These are phyloP conservation scores for Drosophila littoralis DNA, from an alignment of 1,140 invertebrate genomes.

Conservation along the genomic window DNA sequence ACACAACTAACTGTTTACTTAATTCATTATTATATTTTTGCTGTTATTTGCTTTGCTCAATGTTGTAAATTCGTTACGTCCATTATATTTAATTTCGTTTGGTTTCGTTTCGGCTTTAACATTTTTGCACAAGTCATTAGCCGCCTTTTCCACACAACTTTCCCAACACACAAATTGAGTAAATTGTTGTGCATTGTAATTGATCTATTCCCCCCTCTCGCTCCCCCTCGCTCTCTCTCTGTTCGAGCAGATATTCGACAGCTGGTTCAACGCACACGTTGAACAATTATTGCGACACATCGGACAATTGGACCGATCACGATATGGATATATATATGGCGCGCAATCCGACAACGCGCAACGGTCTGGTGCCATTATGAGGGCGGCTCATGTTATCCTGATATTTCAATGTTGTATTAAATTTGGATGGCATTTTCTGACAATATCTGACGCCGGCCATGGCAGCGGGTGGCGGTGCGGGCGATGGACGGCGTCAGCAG, in stretches of 20 bases:
- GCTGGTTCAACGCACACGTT: conserved; percentile 91
- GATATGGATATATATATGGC: conserved; percentile 98
- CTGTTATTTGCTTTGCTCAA: conserved; percentile 9
- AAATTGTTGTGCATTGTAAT: conserved; percentile 22
- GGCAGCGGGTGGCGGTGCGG: conserved; percentile 16
- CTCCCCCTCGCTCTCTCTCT: background rate
- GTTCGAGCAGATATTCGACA: conserved; percentile 87
- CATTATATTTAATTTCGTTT: conserved; percentile 38
- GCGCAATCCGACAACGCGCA: conserved; percentile 93
- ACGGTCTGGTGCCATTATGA: conserved; percentile 93
- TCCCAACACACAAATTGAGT: conserved; percentile 25
- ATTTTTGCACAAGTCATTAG: conserved; percentile 39
- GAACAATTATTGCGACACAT: conserved; percentile 93
- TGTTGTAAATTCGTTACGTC: conserved; percentile 26
- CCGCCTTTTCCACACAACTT: conserved; percentile 22
- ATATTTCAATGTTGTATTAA: conserved; percentile 85
- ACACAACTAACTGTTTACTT: conserved; percentile 17
- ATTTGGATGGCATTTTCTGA: conserved; percentile 84
- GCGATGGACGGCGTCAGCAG: conserved; percentile 60
- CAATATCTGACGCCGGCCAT: conserved; percentile 79
- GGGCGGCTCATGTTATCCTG: conserved; percentile 84
- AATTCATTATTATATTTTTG: conserved; percentile 8
- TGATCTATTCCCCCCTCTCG: background rate
- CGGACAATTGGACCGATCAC: conserved; percentile 97
- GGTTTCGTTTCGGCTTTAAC: conserved; percentile 7